Evolutionary conservation across 2,888 invertebrate genomes (phyloP), one percentile per base, ranked within the genome.

Genomic region (Amiota mariae): DNA sequence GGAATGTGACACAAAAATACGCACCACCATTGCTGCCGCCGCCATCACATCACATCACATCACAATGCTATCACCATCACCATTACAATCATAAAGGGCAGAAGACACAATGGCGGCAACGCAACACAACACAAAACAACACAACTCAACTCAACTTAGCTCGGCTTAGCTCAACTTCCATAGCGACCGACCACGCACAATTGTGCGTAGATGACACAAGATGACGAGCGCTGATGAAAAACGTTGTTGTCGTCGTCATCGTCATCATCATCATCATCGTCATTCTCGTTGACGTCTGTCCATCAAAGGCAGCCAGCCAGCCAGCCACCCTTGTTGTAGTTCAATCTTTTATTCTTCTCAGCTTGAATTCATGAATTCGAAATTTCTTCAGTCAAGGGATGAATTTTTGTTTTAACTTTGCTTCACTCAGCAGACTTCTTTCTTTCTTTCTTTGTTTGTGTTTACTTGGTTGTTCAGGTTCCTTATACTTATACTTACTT

Each of bases 1-100:
- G 89, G 88, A 90, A 89, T 89, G 89, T 89, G 90, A 89, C 89
- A 88, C 84, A 90, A 88, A 88, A 87, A 87, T 82, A 86, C 86
- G 82, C 86, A 86, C 82, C 81, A 87, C 79, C 78, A 78, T 80
- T 81, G 81, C 79, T 75, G 76, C 78, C 57, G 68, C 73, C 63
- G 72, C 70, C 73, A 73, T 72, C 75, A 73, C 77, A 76, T 76
- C 76, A 78, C 71, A 77, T 75, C 79, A 36, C 36, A 36, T 76
- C 76, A 72, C 78, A 78, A 80, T 81, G 81, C 79, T 75, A 76
- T 77, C 57, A 70, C 73, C 63, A 73, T 71, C 73, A 73, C 70
- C 74, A 73, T 77, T 70, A 77, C 75, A 78, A 71, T 77, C 71
- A 77, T 76, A 78, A 71, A 72, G 77, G 75, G 75, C 56, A 74